A percentile compares a stretch with the other conserved stretches of the same genome.
These are phyloP conservation scores for Plectropomus leopardus DNA, from an alignment of 2,113 vertebrate genomes.

Conservation along the genomic window DNA sequence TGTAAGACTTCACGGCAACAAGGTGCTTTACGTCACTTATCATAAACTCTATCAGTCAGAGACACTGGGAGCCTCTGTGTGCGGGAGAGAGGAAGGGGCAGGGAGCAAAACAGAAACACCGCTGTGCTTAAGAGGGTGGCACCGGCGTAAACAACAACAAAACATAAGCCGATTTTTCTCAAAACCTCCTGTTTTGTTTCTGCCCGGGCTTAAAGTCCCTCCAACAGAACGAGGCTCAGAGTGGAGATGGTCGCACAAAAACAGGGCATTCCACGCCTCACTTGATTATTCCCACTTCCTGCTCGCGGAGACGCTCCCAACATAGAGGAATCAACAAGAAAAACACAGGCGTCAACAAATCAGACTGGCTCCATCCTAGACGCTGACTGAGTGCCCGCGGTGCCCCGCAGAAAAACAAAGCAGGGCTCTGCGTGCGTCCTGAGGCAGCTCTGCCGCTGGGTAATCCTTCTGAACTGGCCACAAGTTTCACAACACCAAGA, in stretches of 20 bases:
- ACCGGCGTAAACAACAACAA: conserved; percentile 20
- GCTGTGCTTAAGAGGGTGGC: background rate
- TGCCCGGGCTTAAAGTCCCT: background rate
- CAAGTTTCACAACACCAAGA: conserved; percentile 15
- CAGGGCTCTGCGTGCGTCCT: background rate
- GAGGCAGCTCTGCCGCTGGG: conserved; percentile 3
- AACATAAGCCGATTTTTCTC: conserved; percentile 5
- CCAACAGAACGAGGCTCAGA: conserved; percentile 36
- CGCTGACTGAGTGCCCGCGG: conserved; percentile 6
- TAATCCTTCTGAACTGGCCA: conserved; percentile 1
- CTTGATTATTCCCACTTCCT: conserved; percentile 85
- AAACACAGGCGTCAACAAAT: conserved; percentile 73
- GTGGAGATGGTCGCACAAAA: conserved; percentile 68
- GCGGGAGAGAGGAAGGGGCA: background rate
- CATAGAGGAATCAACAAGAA: conserved; percentile 82
- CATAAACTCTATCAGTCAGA: conserved; percentile 33
- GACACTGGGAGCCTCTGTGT: background rate
- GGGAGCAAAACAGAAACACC: conserved; percentile 15
- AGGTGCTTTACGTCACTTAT: conserved; percentile 40
- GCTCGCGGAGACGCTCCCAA: conserved; percentile 68
- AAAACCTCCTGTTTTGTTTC: conserved; percentile 11
- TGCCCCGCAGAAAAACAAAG: conserved; percentile 15
- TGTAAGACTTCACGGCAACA: conserved; percentile 45
- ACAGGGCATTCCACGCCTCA: conserved; percentile 77
- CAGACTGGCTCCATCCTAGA: conserved; percentile 6